Evolutionary conservation across 1,140 invertebrate species (phyloP), one percentile per base, ranked within the genome.

Genomic region (Spodoptera frugiperda): DNA sequence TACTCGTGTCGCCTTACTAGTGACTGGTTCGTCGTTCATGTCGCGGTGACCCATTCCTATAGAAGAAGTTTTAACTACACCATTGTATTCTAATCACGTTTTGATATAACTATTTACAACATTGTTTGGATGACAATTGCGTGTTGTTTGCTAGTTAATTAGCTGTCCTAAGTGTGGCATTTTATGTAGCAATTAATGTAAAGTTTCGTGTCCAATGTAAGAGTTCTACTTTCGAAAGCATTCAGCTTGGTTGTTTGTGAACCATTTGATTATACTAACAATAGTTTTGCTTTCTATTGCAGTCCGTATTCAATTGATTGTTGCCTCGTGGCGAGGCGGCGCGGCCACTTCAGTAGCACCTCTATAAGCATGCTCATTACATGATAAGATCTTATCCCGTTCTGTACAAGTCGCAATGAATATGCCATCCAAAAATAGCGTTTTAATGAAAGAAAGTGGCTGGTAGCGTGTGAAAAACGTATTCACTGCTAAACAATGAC

Each of bases 51-150:
- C 39, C 44, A 33, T 65, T 21, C 39, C 9, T 11, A 21, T n/a
- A 67, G 63, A 25, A 48, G 17, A 65, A 59, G 21, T 33, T 48
- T 67, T 67, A 48, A 67, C 17, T 19, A 9, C 63, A 48, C 12
- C 39, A 67, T 67, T 67, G 63, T 67, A 67, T 67, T 67, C 63
- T 67, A 67, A 67, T 67, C 63, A 67, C 63, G 44, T 67, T 49
- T 39, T 3, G 17, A 21, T 14, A 67, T 33, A 67, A 67, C 63
- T 49, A 67, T 48, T 67, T 46, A 44, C 33, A 21, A 25, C 63
- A 67, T 53, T 71, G 53, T 71, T 55, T 39, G 15, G 53, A 51
- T 54, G 19, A n/a, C 68, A 71, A 44, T 33, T 44, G 68, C 30
- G 17, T 54, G 53, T 54, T 55, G 49, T 71, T 44, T 46, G 57